Percentiles rank a stretch among this genome's conserved stretches.
phyloP scores from a whole-genome alignment of 2,113 vertebrate genomes.

The Enhydra lutris region DNA sequence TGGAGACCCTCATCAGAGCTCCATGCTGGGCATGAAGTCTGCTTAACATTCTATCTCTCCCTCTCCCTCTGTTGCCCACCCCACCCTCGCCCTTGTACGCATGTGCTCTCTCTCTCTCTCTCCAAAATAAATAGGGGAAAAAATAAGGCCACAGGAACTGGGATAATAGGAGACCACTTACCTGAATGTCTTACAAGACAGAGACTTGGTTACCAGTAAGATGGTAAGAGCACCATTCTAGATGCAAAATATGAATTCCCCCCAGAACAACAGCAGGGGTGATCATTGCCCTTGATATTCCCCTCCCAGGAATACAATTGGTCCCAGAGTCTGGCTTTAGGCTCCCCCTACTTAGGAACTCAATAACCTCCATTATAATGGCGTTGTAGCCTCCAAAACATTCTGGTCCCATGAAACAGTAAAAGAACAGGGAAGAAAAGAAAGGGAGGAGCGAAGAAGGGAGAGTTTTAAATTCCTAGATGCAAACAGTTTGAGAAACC shows the following conservation, averaged over 20 bases:
- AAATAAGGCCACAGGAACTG: not conserved
- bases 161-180: not conserved
- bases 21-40: too few relatives aligned
- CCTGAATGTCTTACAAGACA: not conserved
- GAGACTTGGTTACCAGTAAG: not conserved
- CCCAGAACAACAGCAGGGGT: not conserved
- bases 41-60: not conserved
- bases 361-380: not conserved
- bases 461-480: not conserved
- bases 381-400: not conserved
- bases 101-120: not conserved
- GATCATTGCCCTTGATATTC: not conserved
- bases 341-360: not conserved
- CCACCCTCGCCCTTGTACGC: not conserved
- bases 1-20: not conserved
- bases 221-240: not conserved
- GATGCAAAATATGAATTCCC: not conserved
- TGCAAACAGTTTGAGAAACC: not conserved
- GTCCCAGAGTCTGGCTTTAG: not conserved
- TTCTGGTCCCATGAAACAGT: not conserved
- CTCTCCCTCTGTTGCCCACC: not conserved
- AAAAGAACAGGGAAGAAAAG: not conserved
- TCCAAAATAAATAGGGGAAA: not conserved
- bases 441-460: too few relatives aligned
- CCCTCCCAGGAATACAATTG: not conserved